phyloP scores from a whole-genome alignment of 2,888 invertebrate species.

The Agrochola litura region DNA sequence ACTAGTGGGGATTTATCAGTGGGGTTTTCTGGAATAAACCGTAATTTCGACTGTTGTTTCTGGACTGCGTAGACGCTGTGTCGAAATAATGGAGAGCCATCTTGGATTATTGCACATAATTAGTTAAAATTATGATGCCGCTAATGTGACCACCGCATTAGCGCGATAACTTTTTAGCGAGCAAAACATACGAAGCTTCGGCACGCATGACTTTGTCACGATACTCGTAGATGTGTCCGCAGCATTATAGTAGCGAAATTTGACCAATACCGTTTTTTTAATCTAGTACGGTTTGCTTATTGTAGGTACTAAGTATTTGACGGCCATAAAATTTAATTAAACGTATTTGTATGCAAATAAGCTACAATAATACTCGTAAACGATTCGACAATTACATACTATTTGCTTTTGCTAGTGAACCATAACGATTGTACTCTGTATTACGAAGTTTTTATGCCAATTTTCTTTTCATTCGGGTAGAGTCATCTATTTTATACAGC shows the following conservation, averaged over 20 bases:
- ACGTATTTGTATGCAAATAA: slow-evolving; percentile 43
- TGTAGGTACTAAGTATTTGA: slow-evolving; percentile 23
- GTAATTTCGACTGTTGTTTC: too few species aligned
- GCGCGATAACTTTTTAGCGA: too few species aligned
- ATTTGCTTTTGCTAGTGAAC: slow-evolving; percentile 23
- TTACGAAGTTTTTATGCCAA: neutral
- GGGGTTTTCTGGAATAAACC: too few species aligned
- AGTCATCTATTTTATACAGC: neutral
- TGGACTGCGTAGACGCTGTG: too few species aligned
- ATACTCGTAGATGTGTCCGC: too few species aligned
- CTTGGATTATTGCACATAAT: too few species aligned
- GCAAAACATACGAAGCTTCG: too few species aligned
- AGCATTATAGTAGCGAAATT: neutral
- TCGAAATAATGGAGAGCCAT: too few species aligned
- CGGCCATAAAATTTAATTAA: slow-evolving; percentile 35
- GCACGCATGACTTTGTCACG: too few species aligned
- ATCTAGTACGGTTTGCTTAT: neutral
- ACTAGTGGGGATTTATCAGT: too few species aligned
- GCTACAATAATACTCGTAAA: slow-evolving; percentile 31
- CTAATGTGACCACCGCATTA: too few species aligned
- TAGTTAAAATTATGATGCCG: too few species aligned
- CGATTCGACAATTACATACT: slow-evolving; percentile 6
- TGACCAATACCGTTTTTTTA: neutral
- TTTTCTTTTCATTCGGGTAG: neutral
- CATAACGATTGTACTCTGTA: neutral